Evolutionary conservation across 2,888 invertebrate species (phyloP).

Genomic region (Cephonodes hylas): DNA sequence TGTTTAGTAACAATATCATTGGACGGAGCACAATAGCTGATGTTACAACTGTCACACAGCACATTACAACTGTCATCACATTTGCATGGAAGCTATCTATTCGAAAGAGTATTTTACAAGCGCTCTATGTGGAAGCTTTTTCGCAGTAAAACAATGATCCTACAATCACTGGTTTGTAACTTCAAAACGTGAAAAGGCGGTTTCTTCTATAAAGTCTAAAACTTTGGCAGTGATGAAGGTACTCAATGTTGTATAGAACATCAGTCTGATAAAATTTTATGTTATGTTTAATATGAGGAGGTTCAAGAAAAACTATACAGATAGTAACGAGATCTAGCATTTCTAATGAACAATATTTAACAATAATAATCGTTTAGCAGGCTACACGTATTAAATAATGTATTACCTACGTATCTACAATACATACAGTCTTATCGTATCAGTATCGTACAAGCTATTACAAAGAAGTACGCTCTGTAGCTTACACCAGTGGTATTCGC

Average conservation of each 20-base stretch:
- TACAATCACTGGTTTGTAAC: conserved; percentile 1
- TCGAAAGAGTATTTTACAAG: neutral
- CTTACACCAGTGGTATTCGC: conserved; percentile 28
- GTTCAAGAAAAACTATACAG: conserved; percentile 10
- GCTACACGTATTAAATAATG: conserved; percentile 47
- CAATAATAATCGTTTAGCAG: conserved; percentile 45
- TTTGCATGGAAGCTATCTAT: conserved; percentile 7
- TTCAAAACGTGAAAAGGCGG: conserved; percentile 3
- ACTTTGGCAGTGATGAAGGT: conserved; percentile 74
- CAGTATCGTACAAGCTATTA: conserved; percentile 56
- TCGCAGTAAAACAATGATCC: conserved; percentile 12
- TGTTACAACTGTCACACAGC: too few relatives aligned
- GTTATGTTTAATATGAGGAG: conserved; percentile 25
- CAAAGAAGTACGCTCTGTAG: conserved; percentile 40
- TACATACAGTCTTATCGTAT: conserved; percentile 71
- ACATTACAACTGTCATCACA: conserved; percentile 44
- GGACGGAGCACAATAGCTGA: conserved; percentile 74
- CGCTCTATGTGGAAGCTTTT: conserved; percentile 34
- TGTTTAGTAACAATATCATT: conserved; percentile 35
- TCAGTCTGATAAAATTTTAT: conserved; percentile 53
- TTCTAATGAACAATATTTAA: conserved; percentile 57
- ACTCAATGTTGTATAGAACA: conserved; percentile 44
- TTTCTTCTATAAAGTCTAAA: conserved; percentile 34
- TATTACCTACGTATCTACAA: conserved; percentile 36
- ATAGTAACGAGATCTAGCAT: conserved; percentile 74